Percentiles rank a stretch among this genome's conserved stretches.
These are phyloP conservation scores for Numida meleagris DNA, from an alignment of 2,113 vertebrate genomes.

Conservation along the genomic window DNA sequence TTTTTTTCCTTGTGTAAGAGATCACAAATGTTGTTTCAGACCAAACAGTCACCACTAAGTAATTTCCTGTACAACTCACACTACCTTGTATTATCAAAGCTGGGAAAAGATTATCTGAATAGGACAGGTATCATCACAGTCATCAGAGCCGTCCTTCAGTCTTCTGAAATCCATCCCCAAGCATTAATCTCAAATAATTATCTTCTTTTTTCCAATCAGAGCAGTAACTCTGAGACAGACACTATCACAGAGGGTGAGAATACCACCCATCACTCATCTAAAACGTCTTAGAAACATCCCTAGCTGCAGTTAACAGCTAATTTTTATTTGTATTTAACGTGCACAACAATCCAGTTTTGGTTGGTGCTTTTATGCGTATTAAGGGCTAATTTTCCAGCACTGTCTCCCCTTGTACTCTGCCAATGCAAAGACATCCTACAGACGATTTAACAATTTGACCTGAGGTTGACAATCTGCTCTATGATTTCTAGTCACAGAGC, in stretches of 20 bases:
- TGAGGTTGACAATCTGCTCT: background rate
- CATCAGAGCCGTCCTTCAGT: background rate
- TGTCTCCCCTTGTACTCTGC: background rate
- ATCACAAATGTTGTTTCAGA: background rate
- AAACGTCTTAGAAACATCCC: background rate
- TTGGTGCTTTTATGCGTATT: background rate
- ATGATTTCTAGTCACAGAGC: background rate
- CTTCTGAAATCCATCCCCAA: background rate
- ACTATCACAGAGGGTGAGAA: background rate
- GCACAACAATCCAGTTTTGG: background rate
- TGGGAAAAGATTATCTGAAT: background rate
- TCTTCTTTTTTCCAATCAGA: background rate
- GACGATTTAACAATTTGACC: background rate
- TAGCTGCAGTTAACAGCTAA: background rate
- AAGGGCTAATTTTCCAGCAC: background rate
- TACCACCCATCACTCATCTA: background rate
- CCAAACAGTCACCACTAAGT: background rate
- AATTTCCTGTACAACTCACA: background rate
- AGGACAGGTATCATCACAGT: background rate
- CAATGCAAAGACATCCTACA: background rate
- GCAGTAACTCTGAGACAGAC: background rate
- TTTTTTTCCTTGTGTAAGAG: background rate
- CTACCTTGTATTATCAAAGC: background rate
- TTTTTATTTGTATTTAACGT: background rate
- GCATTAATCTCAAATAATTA: background rate